Evolutionary conservation across 2,888 invertebrate genomes (phyloP), one percentile per base, ranked within the genome.

Genomic region (Sinhomidia bicolor): DNA sequence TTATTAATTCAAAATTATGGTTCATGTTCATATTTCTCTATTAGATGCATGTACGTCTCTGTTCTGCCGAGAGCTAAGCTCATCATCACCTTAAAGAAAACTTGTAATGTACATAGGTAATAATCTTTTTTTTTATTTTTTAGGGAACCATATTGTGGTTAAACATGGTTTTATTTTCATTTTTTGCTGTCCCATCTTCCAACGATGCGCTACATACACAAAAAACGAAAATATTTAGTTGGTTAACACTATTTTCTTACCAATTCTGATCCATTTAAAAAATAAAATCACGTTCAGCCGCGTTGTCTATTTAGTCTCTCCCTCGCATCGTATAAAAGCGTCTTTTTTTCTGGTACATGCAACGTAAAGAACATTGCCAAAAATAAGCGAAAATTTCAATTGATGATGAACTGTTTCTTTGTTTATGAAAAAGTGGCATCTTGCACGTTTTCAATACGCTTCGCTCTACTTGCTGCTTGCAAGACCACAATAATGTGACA

Each of bases 401-500:
- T 41, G n/a, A 41, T 68, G 32, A 41, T 0, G 68, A n/a, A n/a
- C n/a, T 6, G 1, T 32, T 68, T 68, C 32, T 68, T 68, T 68
- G 68, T 68, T 68, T 68, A 36, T 32, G 68, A 68, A 68, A 68
- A 36, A 57, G 32, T 36, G 68, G 36, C 68, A 36, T 32, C 17
- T 68, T 68, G 62, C 62, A 62, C 62, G 62, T 68, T 68, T n/a
- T 32, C 36, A 68, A 68, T 68, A n/a, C 68, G 68, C 36, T 68
- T 17, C 32, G 68, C 68, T 68, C 68, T 68, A 68, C 68, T 68
- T n/a, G n/a, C n/a, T 68, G 60, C 26, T 60, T 14, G 68, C 1
- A 68, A 36, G 41, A 68, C 68, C 68, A 32, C 26, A 74, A 74
- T 74, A 47, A 68, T 68, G 32, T 74, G 74, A 74, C 74, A 74